Evolutionary conservation across 1,140 invertebrate genomes (phyloP), one percentile per base, ranked within the genome.

Genomic region (Papilio xuthus): DNA sequence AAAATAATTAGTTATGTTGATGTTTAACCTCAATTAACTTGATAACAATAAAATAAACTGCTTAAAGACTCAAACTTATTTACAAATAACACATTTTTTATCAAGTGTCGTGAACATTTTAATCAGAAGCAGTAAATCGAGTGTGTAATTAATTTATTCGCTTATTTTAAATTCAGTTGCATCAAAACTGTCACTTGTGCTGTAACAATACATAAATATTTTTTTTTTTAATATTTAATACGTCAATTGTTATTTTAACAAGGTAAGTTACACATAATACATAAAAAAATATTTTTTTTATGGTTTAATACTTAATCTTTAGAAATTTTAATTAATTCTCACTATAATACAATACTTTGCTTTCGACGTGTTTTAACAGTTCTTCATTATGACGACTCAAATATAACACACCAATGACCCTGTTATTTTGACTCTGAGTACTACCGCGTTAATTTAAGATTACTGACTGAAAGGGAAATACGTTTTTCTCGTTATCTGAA

Each of bases 121-220:
- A 67, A 67, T 67, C 26, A 67, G 60, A 28, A 32, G 60, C 26
- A 0, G 32, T 67, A 67, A 67, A 67, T 67, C 60, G 60, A 28
- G 26, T 15, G 4, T 63, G 20, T 63, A 63, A 63, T 63, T 67
- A 63, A 63, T 28, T 32, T 28, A 56, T 56, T 67, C 60, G 1
- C 26, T 67, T 15, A 32, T 67, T 67, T 67, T 32, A 32, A 67
- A 67, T 67, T 67, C 60, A 67, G 26, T 67, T 67, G 60, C 26
- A 67, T 32, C 13, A 15, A 67, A 28, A 67, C 60, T 28, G 23
- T 67, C 10, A 15, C 12, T 26, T 28, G 60, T 63, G 10, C 28
- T 28, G 23, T 23, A 67, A 28, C 13, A 28, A 28, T 67, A 32
- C 26, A 18, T 13, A 15, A 67, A 32, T 28, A 26, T 60, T 3